Percentiles rank a stretch among this genome's conserved stretches.
phyloP scores from a whole-genome alignment of 2,888 invertebrate genomes.

The Hybos culiciformis region DNA sequence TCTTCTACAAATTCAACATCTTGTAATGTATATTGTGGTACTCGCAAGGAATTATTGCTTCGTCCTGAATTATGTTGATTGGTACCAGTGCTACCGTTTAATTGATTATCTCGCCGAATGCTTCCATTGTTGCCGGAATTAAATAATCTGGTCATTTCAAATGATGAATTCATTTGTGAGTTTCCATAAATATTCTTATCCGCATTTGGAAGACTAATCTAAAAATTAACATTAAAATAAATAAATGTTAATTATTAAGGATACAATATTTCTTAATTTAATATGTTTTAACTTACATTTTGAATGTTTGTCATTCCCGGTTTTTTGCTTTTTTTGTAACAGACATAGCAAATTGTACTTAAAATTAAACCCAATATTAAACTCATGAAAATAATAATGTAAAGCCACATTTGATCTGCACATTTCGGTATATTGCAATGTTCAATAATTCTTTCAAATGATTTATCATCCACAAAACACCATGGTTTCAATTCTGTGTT shows the following conservation, averaged over 20 bases:
- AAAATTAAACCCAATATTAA: slow-evolving; percentile 41
- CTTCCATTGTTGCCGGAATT: slow-evolving; percentile 34
- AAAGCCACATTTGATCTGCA: slow-evolving; percentile 70
- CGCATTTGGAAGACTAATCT: slow-evolving; percentile 54
- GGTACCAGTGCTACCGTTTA: slow-evolving; percentile 37
- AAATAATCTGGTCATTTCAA: slow-evolving; percentile 72
- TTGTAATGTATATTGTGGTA: slow-evolving; percentile 74
- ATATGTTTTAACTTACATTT: slow-evolving; percentile 36
- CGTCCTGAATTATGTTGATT: slow-evolving; percentile 24
- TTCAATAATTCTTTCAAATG: slow-evolving; percentile 52
- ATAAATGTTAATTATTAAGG: neutral
- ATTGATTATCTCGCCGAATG: slow-evolving; percentile 25
- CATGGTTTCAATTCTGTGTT: slow-evolving; percentile 70
- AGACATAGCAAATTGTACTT: slow-evolving; percentile 44
- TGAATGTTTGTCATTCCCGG: slow-evolving; percentile 49
- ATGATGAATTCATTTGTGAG: slow-evolving; percentile 58
- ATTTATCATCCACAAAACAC: slow-evolving; percentile 68
- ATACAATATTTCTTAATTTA: neutral
- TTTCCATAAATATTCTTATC: slow-evolving; percentile 74
- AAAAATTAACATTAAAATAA: slow-evolving; percentile 1
- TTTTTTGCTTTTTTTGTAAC: slow-evolving; percentile 44
- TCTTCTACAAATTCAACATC: slow-evolving; percentile 81
- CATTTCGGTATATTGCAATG: slow-evolving; percentile 81
- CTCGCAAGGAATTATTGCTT: slow-evolving; percentile 37
- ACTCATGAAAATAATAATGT: slow-evolving; percentile 53